phyloP scores from a whole-genome alignment of 2,797 vertebrate genomes.

The Spinibarbus caldwelli region DNA sequence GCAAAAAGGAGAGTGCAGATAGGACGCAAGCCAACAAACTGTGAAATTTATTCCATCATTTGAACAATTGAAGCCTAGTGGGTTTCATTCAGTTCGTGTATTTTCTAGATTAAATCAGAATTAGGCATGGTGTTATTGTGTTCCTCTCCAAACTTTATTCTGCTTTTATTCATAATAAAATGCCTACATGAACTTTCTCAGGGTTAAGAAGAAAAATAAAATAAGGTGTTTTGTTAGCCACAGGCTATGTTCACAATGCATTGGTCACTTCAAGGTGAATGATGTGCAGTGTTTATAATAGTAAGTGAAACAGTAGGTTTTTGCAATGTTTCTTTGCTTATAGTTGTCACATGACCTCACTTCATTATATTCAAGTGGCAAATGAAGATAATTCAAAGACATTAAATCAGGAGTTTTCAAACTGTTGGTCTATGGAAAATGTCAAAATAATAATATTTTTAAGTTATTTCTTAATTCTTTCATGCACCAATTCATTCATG shows the following conservation, averaged over 20 bases:
- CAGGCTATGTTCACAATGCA: too few relatives aligned
- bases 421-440: too few relatives aligned
- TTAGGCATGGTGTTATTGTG: not conserved
- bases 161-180: not conserved
- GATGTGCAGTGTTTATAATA: not conserved
- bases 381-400: not conserved
- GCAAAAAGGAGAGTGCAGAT: not conserved
- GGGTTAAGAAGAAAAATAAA: not conserved
- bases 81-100: not conserved
- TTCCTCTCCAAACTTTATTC: not conserved
- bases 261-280: not conserved
- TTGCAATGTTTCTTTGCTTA: not conserved
- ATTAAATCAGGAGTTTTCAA: not conserved
- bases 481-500: too few relatives aligned
- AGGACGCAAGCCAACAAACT: not conserved
- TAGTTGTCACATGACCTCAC: not conserved
- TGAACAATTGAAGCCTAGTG: conserved; percentile 8
- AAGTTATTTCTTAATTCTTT: too few relatives aligned
- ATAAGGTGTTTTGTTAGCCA: not conserved
- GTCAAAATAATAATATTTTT: too few relatives aligned
- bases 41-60: not conserved
- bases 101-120: conserved; percentile 3
- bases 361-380: not conserved
- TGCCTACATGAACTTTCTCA: not conserved
- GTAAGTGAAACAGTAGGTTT: not conserved